Evolutionary conservation across 2,888 invertebrate species (phyloP), one percentile per base, ranked within the genome.

Genomic region (Drosophila macrospina): DNA sequence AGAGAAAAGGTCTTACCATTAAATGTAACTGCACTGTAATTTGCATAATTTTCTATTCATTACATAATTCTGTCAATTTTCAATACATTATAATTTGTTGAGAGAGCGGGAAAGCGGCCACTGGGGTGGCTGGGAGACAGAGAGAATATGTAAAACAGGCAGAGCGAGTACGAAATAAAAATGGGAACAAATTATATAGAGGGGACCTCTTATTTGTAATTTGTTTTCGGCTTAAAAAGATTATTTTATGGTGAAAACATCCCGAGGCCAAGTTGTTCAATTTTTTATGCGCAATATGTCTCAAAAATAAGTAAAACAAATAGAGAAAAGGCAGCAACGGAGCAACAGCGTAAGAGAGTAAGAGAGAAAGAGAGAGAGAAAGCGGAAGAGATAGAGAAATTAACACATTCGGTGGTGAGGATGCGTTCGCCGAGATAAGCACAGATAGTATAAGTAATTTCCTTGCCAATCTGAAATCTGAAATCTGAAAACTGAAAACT

Each of bases 41-140:
- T 90, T 90, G 78, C 90, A 90, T 90, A 90, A 90, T 91, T 90
- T 90, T 89, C 88, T 90, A 90, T 90, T 90, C 90, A 90, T 90
- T 90, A 90, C 88, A 91, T 90, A 90, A 90, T 90, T 89, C 88
- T 89, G 91, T 90, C 90, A 90, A 91, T 91, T 91, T 90, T 81
- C 89, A 86, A 90, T 91, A 90, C 90, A 85, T 91, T 89, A 87
- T 89, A 90, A 86, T 86, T 86, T 88, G 88, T 82, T 82, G 78
- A 79, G 74, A 85, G 77, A n/a, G n/a, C n/a, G n/a, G n/a, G n/a
- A n/a, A n/a, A n/a, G n/a, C n/a, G n/a, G n/a, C n/a, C n/a, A n/a
- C n/a, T n/a, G n/a, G n/a, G n/a, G n/a, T n/a, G n/a, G n/a, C n/a
- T n/a, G n/a, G 37, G 42, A 45, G 54, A 16, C 0, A 54, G 15